Evolutionary conservation across 1,140 invertebrate species (phyloP).

Genomic region (Choristoneura fumiferana): DNA sequence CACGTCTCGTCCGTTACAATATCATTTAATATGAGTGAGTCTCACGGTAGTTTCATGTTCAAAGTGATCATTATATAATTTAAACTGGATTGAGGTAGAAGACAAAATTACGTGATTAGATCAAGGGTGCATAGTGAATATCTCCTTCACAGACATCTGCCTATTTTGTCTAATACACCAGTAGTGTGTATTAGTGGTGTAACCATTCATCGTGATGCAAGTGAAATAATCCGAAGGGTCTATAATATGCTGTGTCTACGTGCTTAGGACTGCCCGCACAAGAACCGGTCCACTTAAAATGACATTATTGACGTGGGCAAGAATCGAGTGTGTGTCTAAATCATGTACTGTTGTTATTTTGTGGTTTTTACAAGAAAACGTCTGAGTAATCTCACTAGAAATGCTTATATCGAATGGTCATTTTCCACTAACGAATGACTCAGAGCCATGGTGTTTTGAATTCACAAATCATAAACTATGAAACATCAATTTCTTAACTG

Average conservation of each 20-base stretch:
- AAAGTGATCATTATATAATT: too few relatives aligned
- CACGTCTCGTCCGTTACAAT: too few relatives aligned
- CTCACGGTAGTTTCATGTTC: too few relatives aligned
- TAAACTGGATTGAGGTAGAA: too few relatives aligned
- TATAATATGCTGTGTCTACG: conserved; percentile 56
- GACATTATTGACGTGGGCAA: conserved; percentile 57
- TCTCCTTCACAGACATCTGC: too few relatives aligned
- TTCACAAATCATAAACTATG: conserved; percentile 6
- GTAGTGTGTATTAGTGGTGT: too few relatives aligned
- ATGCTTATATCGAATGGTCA: neutral
- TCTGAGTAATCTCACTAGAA: conserved; percentile 25
- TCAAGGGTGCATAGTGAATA: too few relatives aligned
- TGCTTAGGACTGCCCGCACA: conserved; percentile 42
- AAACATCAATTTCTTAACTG: conserved; percentile 15
- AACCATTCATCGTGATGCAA: too few relatives aligned
- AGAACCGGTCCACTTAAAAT: conserved; percentile 66
- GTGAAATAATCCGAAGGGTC: conserved; percentile 34
- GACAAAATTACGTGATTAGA: too few relatives aligned
- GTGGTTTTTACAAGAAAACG: conserved; percentile 38
- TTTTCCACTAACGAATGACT: too few relatives aligned
- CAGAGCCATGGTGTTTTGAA: neutral
- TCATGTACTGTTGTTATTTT: conserved; percentile 25
- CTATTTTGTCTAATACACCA: too few relatives aligned
- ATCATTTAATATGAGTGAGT: too few relatives aligned
- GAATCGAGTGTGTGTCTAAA: conserved; percentile 26